Evolutionary conservation across 2,797 vertebrate genomes (phyloP).

Genomic region (Heterohyrax brucei): DNA sequence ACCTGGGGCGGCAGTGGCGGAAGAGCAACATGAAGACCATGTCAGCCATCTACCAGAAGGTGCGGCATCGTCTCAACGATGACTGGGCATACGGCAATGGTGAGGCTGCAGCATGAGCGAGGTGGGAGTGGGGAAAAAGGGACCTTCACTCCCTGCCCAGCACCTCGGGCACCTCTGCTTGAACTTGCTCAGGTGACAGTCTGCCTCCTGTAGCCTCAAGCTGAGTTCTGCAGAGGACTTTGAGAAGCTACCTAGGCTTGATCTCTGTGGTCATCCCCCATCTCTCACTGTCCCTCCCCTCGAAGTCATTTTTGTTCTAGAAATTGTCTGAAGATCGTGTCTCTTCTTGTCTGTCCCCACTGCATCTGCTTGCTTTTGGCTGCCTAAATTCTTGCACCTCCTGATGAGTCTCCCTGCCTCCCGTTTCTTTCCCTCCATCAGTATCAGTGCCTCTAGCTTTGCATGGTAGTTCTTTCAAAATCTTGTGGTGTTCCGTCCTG

Average conservation of each 20-base stretch:
- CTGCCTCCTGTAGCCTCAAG: not conserved
- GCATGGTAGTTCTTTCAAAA: not conserved
- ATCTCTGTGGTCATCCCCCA: not conserved
- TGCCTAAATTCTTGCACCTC: not conserved
- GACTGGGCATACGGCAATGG: constrained; percentile 93
- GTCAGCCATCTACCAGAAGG: constrained; percentile 94
- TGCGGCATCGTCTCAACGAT: constrained; percentile 92
- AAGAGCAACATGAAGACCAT: constrained; percentile 95
- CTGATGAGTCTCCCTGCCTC: not conserved
- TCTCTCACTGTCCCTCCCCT: not conserved
- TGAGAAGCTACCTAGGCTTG: not conserved
- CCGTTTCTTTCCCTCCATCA: not conserved
- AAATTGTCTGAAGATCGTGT: not conserved
- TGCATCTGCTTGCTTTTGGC: not conserved
- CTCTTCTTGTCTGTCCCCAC: not conserved
- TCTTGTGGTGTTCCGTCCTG: not conserved
- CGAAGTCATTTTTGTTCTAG: not conserved
- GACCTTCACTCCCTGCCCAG: too few relatives aligned
- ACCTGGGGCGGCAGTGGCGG: constrained; percentile 93
- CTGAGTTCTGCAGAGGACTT: not conserved
- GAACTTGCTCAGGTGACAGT: not conserved
- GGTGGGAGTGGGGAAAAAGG: fast-evolving
- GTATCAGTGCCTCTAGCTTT: not conserved
- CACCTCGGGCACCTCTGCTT: not conserved
- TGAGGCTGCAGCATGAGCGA: constrained; percentile 24